Evolutionary conservation across 2,113 vertebrate species (phyloP).

Genomic region (Osmerus mordax): DNA sequence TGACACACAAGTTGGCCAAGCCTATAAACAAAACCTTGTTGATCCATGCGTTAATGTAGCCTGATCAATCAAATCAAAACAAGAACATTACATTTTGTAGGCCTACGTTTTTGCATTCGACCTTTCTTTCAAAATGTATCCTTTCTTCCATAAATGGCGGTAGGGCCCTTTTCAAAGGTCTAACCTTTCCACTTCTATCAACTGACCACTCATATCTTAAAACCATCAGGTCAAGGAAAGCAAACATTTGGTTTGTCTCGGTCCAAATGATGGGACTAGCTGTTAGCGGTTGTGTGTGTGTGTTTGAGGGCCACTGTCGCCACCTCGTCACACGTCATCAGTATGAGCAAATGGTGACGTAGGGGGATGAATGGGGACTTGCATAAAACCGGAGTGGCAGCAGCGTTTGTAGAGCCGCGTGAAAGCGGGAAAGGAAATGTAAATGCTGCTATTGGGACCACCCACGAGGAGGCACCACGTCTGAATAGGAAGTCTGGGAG

Average conservation of each 20-base stretch:
- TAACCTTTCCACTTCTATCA: constrained; percentile 53
- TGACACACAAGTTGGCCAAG: no score
- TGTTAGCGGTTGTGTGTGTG: not conserved
- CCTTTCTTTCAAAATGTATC: no score
- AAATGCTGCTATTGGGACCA: constrained; percentile 50
- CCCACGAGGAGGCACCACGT: constrained; percentile 14
- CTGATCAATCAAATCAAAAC: no score
- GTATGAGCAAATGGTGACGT: not conserved
- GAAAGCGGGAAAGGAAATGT: constrained; percentile 47
- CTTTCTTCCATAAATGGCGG: no score
- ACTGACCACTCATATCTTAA: constrained; percentile 59
- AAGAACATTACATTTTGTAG: no score
- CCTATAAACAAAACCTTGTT: no score
- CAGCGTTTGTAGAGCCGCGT: constrained; percentile 44
- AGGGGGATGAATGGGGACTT: not conserved
- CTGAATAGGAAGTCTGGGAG: constrained; percentile 16
- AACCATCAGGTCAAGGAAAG: constrained; percentile 65
- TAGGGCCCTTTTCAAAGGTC: no score
- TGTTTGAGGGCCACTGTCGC: not conserved
- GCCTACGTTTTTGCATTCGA: no score
- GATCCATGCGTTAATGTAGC: no score
- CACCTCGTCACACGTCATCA: not conserved
- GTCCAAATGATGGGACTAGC: constrained; percentile 6
- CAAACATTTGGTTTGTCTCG: constrained; percentile 65
- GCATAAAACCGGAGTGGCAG: constrained; percentile 15